Evolutionary conservation across 2,113 vertebrate species (phyloP).

Genomic region (Cepphus grylle): DNA sequence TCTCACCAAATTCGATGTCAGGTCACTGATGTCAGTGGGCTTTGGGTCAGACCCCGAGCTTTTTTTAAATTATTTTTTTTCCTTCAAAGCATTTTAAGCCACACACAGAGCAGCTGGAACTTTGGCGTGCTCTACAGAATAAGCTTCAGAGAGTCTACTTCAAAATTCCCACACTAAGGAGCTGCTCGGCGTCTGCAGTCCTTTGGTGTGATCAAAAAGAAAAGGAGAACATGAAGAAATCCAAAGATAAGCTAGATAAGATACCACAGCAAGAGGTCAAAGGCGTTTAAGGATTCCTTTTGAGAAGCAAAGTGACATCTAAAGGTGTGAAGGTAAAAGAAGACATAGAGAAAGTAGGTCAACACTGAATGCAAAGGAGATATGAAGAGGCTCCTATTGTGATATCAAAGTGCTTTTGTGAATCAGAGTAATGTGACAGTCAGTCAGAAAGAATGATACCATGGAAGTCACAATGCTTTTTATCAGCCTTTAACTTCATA

Average conservation of each 20-base stretch:
- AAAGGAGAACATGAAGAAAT: background rate
- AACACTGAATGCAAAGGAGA: background rate
- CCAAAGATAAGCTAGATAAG: background rate
- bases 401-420: background rate
- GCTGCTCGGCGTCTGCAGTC: background rate
- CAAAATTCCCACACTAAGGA: background rate
- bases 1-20: background rate
- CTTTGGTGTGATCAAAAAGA: background rate
- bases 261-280: background rate
- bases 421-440: background rate
- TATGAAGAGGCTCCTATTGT: background rate
- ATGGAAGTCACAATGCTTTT: background rate
- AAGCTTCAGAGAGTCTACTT: background rate
- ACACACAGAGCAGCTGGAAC: background rate
- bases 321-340: background rate
- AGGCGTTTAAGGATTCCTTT: background rate
- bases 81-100: background rate
- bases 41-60: background rate
- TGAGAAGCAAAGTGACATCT: background rate
- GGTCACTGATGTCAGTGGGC: background rate
- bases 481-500: background rate
- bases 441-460: background rate
- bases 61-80: background rate
- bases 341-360: slow-evolving; percentile 24
- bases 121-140: background rate